Percentiles rank a stretch among this genome's conserved stretches.
Evolutionary conservation across 2,797 vertebrate species (phyloP).

Genomic region (Leptatherina wallacei): DNA sequence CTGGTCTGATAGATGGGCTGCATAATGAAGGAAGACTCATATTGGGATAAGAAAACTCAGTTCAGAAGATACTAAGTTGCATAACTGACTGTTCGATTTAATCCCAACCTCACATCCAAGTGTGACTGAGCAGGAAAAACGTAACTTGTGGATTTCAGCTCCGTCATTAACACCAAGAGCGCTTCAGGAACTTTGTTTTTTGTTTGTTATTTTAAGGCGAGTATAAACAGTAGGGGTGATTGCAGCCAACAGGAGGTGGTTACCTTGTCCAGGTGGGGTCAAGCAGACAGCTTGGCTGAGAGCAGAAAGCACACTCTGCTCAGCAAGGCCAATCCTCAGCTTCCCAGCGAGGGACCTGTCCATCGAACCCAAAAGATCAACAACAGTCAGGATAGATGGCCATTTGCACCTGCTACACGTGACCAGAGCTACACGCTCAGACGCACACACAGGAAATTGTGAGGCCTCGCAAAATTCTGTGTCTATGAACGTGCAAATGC

Average conservation of each 20-base stretch:
- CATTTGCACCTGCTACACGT: constrained; percentile 16
- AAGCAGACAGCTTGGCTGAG: constrained; percentile 89
- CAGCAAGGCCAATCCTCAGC: constrained; percentile 91
- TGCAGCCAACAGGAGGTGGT: constrained; percentile 3
- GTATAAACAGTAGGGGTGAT: constrained; percentile 4
- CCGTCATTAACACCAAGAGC: background rate
- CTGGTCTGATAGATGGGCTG: background rate
- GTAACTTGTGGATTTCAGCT: background rate
- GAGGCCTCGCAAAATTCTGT: background rate
- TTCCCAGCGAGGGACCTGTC: constrained; percentile 91
- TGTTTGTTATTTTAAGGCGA: background rate
- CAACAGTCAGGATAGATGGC: constrained; percentile 11
- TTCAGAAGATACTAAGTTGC: background rate
- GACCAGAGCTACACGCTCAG: constrained; percentile 22
- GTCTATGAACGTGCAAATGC: constrained; percentile 15
- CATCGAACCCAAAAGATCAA: constrained; percentile 54
- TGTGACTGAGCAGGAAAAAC: background rate
- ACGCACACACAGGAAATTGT: constrained; percentile 2
- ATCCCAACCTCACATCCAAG: background rate
- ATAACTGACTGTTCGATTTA: background rate
- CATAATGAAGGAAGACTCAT: background rate
- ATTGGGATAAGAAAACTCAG: too few relatives aligned
- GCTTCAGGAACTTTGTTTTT: background rate
- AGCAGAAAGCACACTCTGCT: constrained; percentile 89
- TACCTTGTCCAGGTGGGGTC: constrained; percentile 91